Conservation (phyloP, 2,113 vertebrate genomes). For the Collichthys lucidus region DNA sequence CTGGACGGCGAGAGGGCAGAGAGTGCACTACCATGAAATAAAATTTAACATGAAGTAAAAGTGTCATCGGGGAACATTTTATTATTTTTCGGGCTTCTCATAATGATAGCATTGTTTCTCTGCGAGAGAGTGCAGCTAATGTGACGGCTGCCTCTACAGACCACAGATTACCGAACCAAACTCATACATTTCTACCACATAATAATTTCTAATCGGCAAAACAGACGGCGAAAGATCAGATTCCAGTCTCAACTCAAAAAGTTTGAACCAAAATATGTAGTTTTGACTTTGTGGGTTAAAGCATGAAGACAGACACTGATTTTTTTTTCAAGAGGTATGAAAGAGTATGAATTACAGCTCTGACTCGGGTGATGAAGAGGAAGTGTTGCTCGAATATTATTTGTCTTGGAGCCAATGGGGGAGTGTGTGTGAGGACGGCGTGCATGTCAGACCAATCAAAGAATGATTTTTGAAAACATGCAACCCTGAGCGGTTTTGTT, state of each 20-base stretch:
- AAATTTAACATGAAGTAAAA: background rate
- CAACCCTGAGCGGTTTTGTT: conserved; percentile 28
- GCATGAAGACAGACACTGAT: no score
- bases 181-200: background rate
- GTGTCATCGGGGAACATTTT: background rate
- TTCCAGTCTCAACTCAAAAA: background rate
- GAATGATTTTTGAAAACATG: conserved; percentile 27
- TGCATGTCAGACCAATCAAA: conserved; percentile 12
- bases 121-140: background rate
- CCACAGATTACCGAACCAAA: background rate
- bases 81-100: no score
- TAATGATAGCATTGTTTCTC: background rate
- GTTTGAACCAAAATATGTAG: background rate
- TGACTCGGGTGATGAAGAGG: background rate
- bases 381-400: conserved; percentile 19
- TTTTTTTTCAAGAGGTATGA: no score
- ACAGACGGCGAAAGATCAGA: background rate
- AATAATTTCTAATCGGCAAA: background rate
- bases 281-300: background rate
- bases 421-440: conserved; percentile 14
- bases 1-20: background rate
- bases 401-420: conserved; percentile 21
- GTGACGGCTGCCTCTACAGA: background rate
- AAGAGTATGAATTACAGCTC: background rate
- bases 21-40: background rate